Base-by-base conservation (phyloP, 2,888 invertebrate genomes). In the Caenorhabditis macrosperma region DNA sequence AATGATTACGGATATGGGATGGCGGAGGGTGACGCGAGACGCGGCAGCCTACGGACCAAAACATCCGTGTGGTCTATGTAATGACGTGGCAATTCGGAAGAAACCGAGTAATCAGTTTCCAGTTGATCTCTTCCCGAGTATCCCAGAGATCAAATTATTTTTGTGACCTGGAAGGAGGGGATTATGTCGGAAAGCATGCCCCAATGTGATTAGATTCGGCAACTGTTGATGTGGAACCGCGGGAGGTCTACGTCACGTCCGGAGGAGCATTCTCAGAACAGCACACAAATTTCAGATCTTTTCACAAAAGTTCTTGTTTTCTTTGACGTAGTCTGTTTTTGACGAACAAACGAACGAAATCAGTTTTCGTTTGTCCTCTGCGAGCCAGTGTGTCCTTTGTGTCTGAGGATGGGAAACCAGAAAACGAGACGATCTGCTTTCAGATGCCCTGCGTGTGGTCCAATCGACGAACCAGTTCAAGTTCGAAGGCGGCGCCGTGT, bases 401-500 rank as follows among this genome's bases (percentile, higher is more conserved):
- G 1, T 50, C 12, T 12, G 4, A 2, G 4, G 38, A 15, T n/a
- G 35, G 33, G 35, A 20, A 12, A 26, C 41, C 41, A 50, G 50
- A 60, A 30, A 59, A n/a, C 46, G 17, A 60, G n/a, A 35, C 22
- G 10, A 44, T 33, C 12, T 54, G 0, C 10, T 82, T 82, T 30
- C 80, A 82, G 82, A 82, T 60, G 82, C 82, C 2, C 68, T 82
- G 2, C 71, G 74, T 7, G 77, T 67, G 5, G 71, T 82, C 44
- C 82, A 82, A 35, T 50, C 41, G 12, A 17, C 61, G 22, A 75
- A 81, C 64, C 78, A 78, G 41, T 82, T 81, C 64, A 75, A 81
- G 46, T 79, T 79, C 68, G 55, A 38, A 10, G 63, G 57, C 12
- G 63, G 60, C 30, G 28, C 68, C 44, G 44, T 44, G 6, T 74